Conservation (phyloP, 2,888 invertebrate genomes). For the Drosophila gaucha region DNA sequence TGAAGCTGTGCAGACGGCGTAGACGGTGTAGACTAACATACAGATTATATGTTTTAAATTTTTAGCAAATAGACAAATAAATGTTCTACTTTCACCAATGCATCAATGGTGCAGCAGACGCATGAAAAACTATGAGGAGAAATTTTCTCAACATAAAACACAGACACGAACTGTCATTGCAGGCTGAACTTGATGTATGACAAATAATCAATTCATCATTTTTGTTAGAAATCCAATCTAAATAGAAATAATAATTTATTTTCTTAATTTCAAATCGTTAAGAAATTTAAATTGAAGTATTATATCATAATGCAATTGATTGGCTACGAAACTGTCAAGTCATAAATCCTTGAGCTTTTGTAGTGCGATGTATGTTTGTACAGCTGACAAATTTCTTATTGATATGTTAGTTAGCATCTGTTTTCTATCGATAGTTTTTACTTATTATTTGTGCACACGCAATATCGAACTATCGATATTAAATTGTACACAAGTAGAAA, state of each 20-base stretch:
- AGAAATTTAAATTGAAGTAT: not conserved
- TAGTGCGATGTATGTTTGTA: no score
- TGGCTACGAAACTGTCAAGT: not conserved
- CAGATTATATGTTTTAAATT: conserved; percentile 58
- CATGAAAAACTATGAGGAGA: conserved; percentile 15
- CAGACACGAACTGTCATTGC: not conserved
- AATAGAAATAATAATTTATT: not conserved
- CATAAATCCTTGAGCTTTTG: not conserved
- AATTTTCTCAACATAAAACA: conserved; percentile 1
- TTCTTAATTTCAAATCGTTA: not conserved
- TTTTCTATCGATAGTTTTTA: conserved; percentile 19
- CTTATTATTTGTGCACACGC: not conserved
- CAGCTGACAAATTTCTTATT: not conserved
- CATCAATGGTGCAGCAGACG: conserved; percentile 12
- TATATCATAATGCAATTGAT: not conserved
- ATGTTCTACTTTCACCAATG: conserved; percentile 74
- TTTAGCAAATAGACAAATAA: conserved; percentile 63
- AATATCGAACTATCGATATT: conserved; percentile 9
- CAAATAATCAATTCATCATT: not conserved
- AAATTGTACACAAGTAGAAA: not conserved
- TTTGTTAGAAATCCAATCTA: no score
- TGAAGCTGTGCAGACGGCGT: conserved; percentile 19
- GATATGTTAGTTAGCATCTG: conserved; percentile 10
- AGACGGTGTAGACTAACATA: conserved; percentile 19
- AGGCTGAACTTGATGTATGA: not conserved